Evolutionary conservation across 2,888 invertebrate species (phyloP).

Genomic region (Fragum sueziense): DNA sequence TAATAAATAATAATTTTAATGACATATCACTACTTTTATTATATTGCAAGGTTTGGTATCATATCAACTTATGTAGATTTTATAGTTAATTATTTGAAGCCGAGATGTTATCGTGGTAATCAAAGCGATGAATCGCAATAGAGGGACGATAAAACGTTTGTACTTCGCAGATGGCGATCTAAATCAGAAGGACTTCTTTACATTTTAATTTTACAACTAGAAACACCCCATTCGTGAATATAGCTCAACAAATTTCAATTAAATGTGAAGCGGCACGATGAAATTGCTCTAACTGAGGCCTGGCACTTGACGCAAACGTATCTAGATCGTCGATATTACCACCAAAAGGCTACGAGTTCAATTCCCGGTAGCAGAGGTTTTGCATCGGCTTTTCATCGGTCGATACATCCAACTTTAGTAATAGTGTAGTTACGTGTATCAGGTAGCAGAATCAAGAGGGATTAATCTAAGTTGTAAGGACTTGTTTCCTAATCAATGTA

Average conservation of each 20-base stretch:
- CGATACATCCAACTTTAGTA: no score
- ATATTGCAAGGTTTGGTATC: constrained; percentile 47
- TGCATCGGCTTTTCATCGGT: no score
- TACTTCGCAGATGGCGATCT: constrained; percentile 47
- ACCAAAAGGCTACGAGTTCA: no score
- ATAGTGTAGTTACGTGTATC: no score
- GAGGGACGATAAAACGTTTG: constrained; percentile 47
- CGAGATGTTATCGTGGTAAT: constrained; percentile 53
- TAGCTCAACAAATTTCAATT: constrained; percentile 53
- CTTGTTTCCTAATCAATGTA: no score
- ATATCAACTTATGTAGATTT: constrained; percentile 66
- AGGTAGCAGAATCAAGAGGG: no score
- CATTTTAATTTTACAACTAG: constrained; percentile 44
- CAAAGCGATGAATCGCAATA: constrained; percentile 51
- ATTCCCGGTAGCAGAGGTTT: no score
- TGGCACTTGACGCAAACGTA: no score
- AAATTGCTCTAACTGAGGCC: no score
- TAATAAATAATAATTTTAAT: constrained; percentile 64
- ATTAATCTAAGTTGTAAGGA: no score
- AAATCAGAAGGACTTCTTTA: constrained; percentile 52
- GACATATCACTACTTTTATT: constrained; percentile 58
- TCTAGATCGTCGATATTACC: no score
- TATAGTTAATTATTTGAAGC: constrained; percentile 61
- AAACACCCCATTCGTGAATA: constrained; percentile 45
- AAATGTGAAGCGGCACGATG: no score